Evolutionary conservation across 2,888 invertebrate genomes (phyloP), one percentile per base, ranked within the genome.

Genomic region (Andrena haemorrhoa): DNA sequence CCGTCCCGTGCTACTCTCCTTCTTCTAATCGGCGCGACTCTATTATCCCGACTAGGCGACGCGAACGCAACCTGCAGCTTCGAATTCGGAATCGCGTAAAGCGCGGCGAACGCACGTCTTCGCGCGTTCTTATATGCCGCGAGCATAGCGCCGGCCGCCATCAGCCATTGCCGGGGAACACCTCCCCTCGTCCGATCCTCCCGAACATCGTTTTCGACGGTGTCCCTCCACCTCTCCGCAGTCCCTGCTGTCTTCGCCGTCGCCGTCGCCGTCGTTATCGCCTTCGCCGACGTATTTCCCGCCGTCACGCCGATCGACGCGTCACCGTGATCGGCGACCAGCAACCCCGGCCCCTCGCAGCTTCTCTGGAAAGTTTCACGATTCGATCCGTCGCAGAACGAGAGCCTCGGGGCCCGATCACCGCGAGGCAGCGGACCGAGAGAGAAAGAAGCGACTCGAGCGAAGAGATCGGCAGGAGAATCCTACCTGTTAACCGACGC

Each of bases 91-190:
- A 73, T 80, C 80, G 80, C 83, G 83, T 69, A 29, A 74, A 74
- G 65, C 74, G 73, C 78, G 68, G 77, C 79, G 81, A 73, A 76
- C 77, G 72, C 74, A 77, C 68, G 75, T 87, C 85, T 85, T 82
- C 82, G 83, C 82, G 84, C 76, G 73, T 68, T 79, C 87, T 85
- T 69, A 85, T 76, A 83, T 31, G 78, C 82, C 75, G 82, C 84
- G 84, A 84, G 73, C 88, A 87, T 86, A 80, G 83, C 88, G 86
- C 68, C 75, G 69, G 53, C 76, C 75, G 49, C 80, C 79, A 75
- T 91, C 88, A 91, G 87, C 90, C 91, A 87, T 91, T 87, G 86
- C 88, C 91, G 73, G 85, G 75, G 79, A 84, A 87, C 85, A 91
- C 72, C 91, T 86, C 85, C 84, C 87, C 89, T 89, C 89, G 87